Percentiles rank a stretch among this genome's conserved stretches.
Conservation (phyloP, 2,113 vertebrate species). For the Elgaria multicarinata region DNA sequence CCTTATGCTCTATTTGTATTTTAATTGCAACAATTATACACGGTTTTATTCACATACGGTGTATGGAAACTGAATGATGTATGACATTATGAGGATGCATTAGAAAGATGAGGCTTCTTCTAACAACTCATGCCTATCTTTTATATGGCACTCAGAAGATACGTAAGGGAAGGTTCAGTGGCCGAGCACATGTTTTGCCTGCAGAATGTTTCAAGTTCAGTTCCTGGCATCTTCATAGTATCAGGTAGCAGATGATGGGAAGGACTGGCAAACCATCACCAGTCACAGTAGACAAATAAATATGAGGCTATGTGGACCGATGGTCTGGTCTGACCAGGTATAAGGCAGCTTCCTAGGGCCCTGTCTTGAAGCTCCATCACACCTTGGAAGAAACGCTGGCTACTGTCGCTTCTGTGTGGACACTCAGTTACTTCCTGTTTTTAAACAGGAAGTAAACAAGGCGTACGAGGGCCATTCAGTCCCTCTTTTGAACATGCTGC, state of each 20-base stretch:
- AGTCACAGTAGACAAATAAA: background rate
- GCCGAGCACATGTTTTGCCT: background rate
- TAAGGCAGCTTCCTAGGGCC: background rate
- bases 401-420: no score
- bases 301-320: background rate
- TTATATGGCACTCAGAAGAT: background rate
- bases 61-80: background rate
- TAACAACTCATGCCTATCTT: background rate
- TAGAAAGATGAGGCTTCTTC: background rate
- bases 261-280: background rate
- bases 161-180: background rate
- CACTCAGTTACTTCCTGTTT: no score
- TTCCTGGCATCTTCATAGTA: background rate
- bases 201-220: background rate
- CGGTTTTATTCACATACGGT: slow-evolving; percentile 1
- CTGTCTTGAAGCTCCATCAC: no score
- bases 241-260: background rate
- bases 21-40: slow-evolving; percentile 9
- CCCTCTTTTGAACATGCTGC: no score
- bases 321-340: background rate
- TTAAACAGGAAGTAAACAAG: no score
- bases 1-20: slow-evolving; percentile 4
- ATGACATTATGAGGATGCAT: background rate
- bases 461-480: no score
- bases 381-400: no score